Evolutionary conservation across 1,140 invertebrate species (phyloP).

Genomic region (Holotrichia oblita): DNA sequence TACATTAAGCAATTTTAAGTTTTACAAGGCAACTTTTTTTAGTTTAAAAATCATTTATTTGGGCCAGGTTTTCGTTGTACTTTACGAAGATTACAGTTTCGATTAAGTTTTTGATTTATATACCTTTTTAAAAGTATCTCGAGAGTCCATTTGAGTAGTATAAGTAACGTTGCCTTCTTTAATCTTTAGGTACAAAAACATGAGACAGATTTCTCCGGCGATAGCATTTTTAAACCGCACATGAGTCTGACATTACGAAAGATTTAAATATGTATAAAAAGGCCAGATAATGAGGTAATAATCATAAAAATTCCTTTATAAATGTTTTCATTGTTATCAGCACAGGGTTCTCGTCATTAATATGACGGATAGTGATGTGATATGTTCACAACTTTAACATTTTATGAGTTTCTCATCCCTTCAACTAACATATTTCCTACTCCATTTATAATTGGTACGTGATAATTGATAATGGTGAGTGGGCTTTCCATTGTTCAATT

Average conservation of each 20-base stretch:
- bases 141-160: neutral
- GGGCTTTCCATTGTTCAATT: neutral
- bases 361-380: neutral
- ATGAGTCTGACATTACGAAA: neutral
- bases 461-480: neutral
- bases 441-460: neutral
- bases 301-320: constrained; percentile 24
- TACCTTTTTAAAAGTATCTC: constrained; percentile 14
- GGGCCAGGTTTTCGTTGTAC: neutral
- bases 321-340: constrained; percentile 18
- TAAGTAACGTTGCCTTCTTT: neutral
- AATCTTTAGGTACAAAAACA: neutral
- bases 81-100: neutral
- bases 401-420: neutral
- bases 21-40: too few relatives aligned
- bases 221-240: constrained; percentile 16
- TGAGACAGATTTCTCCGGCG: neutral
- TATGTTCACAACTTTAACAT: neutral
- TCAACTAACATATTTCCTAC: neutral
- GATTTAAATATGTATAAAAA: constrained; percentile 24
- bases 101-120: constrained; percentile 18
- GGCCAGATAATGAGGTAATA: neutral
- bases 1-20: too few relatives aligned
- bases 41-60: too few relatives aligned
- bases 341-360: neutral